Conservation (phyloP, 2,797 vertebrate genomes). For the Danionella dracula region DNA sequence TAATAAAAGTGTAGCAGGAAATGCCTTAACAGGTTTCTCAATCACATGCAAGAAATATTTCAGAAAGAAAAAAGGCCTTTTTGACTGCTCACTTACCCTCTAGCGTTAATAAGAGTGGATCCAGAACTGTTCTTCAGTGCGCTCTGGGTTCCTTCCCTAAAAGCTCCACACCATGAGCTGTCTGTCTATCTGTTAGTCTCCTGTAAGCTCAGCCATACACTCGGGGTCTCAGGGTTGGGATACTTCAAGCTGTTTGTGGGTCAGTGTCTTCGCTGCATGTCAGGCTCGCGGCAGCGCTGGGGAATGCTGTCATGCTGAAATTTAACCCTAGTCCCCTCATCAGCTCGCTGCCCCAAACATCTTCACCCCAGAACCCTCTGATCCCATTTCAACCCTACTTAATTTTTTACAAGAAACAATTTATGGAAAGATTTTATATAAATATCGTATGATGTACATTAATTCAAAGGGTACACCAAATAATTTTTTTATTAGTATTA, state of each 20-base stretch:
- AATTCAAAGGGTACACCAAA: no score
- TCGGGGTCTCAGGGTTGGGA: constrained; percentile 3
- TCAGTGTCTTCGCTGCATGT: constrained; percentile 45
- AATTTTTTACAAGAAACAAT: background rate
- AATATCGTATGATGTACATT: no score
- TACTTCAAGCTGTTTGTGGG: constrained; percentile 58
- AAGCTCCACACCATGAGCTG: constrained; percentile 13
- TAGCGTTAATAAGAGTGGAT: background rate
- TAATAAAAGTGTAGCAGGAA: no score
- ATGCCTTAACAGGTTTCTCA: no score
- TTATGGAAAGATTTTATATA: no score
- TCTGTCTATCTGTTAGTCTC: constrained; percentile 1
- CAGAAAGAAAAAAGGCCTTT: background rate
- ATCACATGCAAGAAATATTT: no score
- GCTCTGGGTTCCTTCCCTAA: constrained; percentile 9
- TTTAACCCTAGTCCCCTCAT: constrained; percentile 56
- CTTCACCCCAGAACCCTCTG: constrained; percentile 26
- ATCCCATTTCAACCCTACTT: constrained; percentile 29
- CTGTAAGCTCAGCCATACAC: constrained; percentile 1
- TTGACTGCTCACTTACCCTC: constrained; percentile 6
- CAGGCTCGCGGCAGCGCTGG: constrained; percentile 40
- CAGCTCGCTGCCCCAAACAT: constrained; percentile 34
- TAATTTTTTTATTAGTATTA: no score
- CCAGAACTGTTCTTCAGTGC: constrained; percentile 2
- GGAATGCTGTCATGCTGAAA: constrained; percentile 74